Conservation (phyloP, 92 coral and sea anemone species). For the Diadumene lineata region DNA sequence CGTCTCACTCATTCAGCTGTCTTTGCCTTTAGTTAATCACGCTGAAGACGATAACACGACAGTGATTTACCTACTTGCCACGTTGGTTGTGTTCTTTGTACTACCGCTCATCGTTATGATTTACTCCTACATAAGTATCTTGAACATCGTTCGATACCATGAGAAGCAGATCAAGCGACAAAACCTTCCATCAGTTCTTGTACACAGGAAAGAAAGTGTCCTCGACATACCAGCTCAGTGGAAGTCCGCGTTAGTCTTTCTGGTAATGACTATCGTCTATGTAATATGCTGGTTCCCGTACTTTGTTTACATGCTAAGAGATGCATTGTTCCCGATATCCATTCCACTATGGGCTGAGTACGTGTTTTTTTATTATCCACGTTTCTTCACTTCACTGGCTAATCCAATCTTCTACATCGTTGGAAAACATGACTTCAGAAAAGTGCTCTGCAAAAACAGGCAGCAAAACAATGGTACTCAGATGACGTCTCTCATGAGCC, state of each 20-base stretch:
- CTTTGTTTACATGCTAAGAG: conserved; percentile 45
- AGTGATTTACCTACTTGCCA: conserved; percentile 17
- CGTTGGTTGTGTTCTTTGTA: conserved; percentile 26
- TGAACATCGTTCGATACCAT: conserved; percentile 42
- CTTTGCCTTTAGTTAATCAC: conserved; percentile 34
- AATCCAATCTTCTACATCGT: conserved; percentile 67
- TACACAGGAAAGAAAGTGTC: conserved; percentile 15
- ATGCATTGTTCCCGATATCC: neutral
- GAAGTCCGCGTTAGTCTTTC: conserved; percentile 62
- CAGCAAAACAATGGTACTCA: conserved; percentile 6
- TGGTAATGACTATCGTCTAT: conserved; percentile 55
- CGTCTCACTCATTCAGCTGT: conserved; percentile 52
- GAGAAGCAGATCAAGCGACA: conserved; percentile 34
- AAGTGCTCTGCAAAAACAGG: conserved; percentile 38
- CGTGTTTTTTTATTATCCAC: conserved; percentile 56
- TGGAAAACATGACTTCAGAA: conserved; percentile 69
- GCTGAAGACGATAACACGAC: neutral
- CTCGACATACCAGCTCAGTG: conserved; percentile 52
- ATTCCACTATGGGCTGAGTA: conserved; percentile 61
- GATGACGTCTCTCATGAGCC: conserved; percentile 22
- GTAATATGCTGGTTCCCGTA: conserved; percentile 69
- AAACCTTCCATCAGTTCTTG: conserved; percentile 24
- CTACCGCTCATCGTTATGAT: conserved; percentile 38
- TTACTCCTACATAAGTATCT: conserved; percentile 35
- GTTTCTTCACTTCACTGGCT: conserved; percentile 60